Base-by-base conservation (phyloP, 2,797 vertebrate species). In the Lutjanus campechanus region DNA sequence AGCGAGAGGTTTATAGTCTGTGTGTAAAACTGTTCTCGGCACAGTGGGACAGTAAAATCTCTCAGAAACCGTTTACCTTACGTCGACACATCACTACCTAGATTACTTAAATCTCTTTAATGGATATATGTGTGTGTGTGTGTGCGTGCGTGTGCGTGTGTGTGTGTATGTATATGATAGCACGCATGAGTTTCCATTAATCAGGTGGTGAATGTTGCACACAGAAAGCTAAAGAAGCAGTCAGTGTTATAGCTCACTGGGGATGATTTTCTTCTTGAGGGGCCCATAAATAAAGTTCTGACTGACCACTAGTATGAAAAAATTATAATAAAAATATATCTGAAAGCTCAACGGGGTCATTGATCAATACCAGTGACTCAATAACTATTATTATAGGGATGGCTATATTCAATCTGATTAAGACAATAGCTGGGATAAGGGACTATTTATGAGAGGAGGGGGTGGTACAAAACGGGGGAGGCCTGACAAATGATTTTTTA, bases 71-170 rank as follows among this genome's bases (percentile, higher is more conserved):
- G 49, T 63, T 84, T 54, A 71, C 65, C n/a, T 75, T 66, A 51
- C 15, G 16, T 69, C 7, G 22, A 79, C 68, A 76, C 69, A 56
- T 83, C 82, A 84, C 77, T 82, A 22, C 68, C 65, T 25, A 68
- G 76, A 89, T 87, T 73, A 81, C 60, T 82, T 69, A 76, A 86
- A 89, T 82, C 63, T 85, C 47, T 76, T 51, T 69, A 83, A 84
- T 73, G 75, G 67, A 76, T 36, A 58, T 3, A 49, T 54, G 70
- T 73, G 69, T 73, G 68, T 69, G 47, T 55, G 59, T 66, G 76
- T 29, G 44, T 41, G 69, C 22, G 60, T 53, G 68, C 22, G 69
- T 50, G 13, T 53, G 51, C 11, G 19, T 49, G 66, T 19, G 53
- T 17, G n/a, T 54, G 63, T 76, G 64, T 44, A 29, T 50, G 63